phyloP scores from a whole-genome alignment of 2,113 vertebrate species.

The Malurus elegans region DNA sequence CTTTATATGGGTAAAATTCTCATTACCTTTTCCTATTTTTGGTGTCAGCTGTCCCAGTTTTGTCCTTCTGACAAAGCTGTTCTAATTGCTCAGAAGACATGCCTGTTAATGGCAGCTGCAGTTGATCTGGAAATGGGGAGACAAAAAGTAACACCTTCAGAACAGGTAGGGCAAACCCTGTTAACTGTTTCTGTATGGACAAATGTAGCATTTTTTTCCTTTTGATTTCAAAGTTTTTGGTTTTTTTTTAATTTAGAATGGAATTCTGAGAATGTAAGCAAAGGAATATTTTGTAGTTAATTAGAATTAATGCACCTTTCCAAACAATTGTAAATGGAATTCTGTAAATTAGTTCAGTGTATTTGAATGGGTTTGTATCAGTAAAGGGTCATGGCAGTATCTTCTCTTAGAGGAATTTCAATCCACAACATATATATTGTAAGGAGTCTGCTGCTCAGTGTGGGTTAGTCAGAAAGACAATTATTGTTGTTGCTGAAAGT shows the following conservation, averaged over 20 bases:
- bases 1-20: constrained; percentile 14
- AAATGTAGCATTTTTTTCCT: not conserved
- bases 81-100: constrained; percentile 87
- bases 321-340: not conserved
- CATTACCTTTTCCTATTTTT: constrained; percentile 30
- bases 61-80: constrained; percentile 81
- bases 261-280: not conserved
- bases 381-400: not conserved
- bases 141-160: constrained; percentile 58
- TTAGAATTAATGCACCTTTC: not conserved
- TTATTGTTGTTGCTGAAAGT: not conserved
- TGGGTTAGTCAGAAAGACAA: not conserved
- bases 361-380: not conserved
- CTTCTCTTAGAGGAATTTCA: not conserved
- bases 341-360: not conserved
- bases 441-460: not conserved
- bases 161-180: constrained; percentile 73
- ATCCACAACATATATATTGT: not conserved
- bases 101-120: constrained; percentile 86
- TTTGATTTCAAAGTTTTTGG: not conserved
- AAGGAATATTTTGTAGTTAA: not conserved
- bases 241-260: not conserved
- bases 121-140: constrained; percentile 82
- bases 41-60: constrained; percentile 84
- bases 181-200: not conserved